Evolutionary conservation across 2,797 vertebrate genomes (phyloP).

Genomic region (Lycodopsis pacificus): DNA sequence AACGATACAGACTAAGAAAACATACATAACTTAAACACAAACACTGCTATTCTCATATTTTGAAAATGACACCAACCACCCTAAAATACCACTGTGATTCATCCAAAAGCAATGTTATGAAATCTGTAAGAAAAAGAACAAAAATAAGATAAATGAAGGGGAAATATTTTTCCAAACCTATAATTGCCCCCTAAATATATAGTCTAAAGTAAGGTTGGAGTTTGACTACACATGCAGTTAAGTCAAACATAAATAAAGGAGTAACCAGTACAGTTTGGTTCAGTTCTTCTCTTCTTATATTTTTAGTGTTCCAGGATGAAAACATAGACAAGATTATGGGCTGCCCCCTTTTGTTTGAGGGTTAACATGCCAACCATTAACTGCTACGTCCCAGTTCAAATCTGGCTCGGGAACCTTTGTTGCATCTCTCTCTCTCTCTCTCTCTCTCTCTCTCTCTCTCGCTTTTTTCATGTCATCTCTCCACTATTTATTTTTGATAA

Average conservation of each 20-base stretch:
- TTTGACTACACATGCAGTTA: neutral
- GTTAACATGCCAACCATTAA: neutral
- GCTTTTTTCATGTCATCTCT: neutral
- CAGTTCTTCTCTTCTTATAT: neutral
- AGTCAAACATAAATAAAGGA: neutral
- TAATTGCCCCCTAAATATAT: slow-evolving; percentile 25
- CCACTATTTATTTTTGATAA: neutral
- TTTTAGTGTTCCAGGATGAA: neutral
- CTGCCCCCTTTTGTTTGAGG: neutral
- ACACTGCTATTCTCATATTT: slow-evolving; percentile 2
- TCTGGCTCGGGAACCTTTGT: neutral
- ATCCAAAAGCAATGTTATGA: slow-evolving; percentile 22
- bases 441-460: neutral
- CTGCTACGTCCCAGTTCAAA: neutral
- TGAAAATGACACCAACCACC: slow-evolving; percentile 15
- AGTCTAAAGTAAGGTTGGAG: slow-evolving; percentile 5
- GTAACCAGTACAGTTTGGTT: neutral
- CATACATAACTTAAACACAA: slow-evolving; percentile 4
- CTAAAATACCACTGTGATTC: slow-evolving; percentile 15
- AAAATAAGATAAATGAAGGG: slow-evolving; percentile 3
- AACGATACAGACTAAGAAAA: slow-evolving; percentile 1
- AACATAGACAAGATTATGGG: neutral
- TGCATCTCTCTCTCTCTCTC: neutral
- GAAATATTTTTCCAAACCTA: slow-evolving; percentile 30
- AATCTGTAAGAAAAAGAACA: slow-evolving; percentile 12